Base-by-base conservation (phyloP, 1,140 invertebrate genomes). In the Caenorhabditis briggsae region DNA sequence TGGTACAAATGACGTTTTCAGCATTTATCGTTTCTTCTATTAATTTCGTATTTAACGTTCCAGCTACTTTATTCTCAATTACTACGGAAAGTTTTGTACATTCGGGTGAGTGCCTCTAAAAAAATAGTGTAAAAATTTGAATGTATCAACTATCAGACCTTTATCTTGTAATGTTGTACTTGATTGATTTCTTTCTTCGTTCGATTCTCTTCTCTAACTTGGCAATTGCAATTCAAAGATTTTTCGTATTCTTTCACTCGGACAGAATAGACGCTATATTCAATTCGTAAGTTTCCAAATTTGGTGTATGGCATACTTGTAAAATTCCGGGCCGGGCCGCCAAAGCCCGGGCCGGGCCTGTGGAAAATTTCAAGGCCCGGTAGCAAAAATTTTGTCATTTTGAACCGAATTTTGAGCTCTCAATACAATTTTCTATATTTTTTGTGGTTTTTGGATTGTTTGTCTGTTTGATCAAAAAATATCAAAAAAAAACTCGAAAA, bases 21-120 rank as follows among this genome's bases (percentile, higher is more conserved):
- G 14, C 56, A 5, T 59, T 59, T 59, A 59, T 59, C 2, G 8
- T 59, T 59, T 59, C 56, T n/a, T n/a, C 5, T 59, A n/a, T 59
- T n/a, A 59, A 59, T 59, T 23, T 59, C 1, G 18, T 58, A 3
- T 59, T 59, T n/a, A 59, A 59, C n/a, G 56, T 59, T 23, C 56
- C 56, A 59, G 56, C 56, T 5, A 59, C 56, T 9, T n/a, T 59
- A n/a, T n/a, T 59, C 20, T 59, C 56, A 59, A n/a, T 59, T n/a
- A 9, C 56, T n/a, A 59, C 56, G 5, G n/a, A 59, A 59, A 14
- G n/a, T 9, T n/a, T 59, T n/a, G n/a, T 59, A 20, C 56, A 16
- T n/a, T 20, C 56, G 20, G 20, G 56, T 59, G n/a, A 59, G 56
- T 16, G 3, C 33, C 50, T 55, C 9, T 8, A 53, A 53, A 53